Percentiles rank a stretch among this genome's conserved stretches.
Conservation (phyloP, 2,888 invertebrate species). For the Melanophora roralis region DNA sequence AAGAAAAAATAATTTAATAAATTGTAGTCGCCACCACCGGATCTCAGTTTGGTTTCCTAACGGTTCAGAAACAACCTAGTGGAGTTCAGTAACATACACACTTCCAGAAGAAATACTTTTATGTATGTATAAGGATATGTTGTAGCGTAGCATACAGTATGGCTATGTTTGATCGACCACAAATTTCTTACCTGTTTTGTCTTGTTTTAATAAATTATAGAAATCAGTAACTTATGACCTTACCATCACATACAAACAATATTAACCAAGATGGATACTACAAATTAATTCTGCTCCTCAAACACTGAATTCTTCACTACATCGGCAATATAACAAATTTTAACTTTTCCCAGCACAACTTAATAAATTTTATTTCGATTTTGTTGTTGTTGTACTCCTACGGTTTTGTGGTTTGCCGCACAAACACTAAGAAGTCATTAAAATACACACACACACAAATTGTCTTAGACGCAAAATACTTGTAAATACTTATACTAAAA, state of each 20-base stretch:
- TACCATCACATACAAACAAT: slow-evolving; percentile 47
- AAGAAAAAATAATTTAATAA: too few species aligned
- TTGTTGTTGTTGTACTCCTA: background rate
- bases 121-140: too few species aligned
- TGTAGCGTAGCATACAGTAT: too few species aligned
- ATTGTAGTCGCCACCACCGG: too few species aligned
- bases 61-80: too few species aligned
- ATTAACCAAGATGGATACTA: slow-evolving; percentile 20
- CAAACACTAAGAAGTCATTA: slow-evolving; percentile 53
- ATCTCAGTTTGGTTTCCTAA: too few species aligned
- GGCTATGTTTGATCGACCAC: too few species aligned
- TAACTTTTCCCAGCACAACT: background rate
- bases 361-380: background rate
- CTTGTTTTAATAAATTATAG: slow-evolving; percentile 48
- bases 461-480: slow-evolving; percentile 16
- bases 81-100: too few species aligned
- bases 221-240: slow-evolving; percentile 59
- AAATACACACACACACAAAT: slow-evolving; percentile 14
- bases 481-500: background rate
- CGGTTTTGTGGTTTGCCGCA: slow-evolving; percentile 45
- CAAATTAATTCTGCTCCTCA: slow-evolving; percentile 12
- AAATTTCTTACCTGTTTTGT: too few species aligned
- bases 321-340: too few species aligned
- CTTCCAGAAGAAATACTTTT: too few species aligned
- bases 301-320: background rate